Evolutionary conservation across 2,888 invertebrate genomes (phyloP).

Genomic region (Doris montereyensis): DNA sequence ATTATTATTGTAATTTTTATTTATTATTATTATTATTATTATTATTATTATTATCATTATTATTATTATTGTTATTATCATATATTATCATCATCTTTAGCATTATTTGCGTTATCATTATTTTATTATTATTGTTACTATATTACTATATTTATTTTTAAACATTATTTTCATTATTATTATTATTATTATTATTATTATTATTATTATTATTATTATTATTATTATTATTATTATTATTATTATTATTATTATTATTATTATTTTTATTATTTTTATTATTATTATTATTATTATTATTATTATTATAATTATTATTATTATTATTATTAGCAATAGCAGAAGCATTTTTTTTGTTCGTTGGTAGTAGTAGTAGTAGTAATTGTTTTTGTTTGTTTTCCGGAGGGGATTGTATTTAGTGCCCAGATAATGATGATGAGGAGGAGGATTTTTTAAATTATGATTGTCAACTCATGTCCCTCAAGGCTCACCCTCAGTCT

Average conservation of each 20-base stretch:
- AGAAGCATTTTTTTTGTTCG: too few relatives aligned
- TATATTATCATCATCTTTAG: background rate
- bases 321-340: background rate
- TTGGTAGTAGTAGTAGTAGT: too few relatives aligned
- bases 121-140: background rate
- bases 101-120: background rate
- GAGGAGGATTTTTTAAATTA: too few relatives aligned
- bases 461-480: too few relatives aligned
- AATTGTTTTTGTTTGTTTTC: too few relatives aligned
- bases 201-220: background rate
- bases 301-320: background rate
- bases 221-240: background rate
- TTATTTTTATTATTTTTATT: background rate
- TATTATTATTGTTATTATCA: background rate
- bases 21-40: background rate
- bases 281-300: background rate
- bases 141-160: background rate
- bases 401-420: too few relatives aligned
- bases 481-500: too few relatives aligned
- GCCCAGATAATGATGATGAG: too few relatives aligned
- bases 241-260: background rate
- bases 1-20: background rate
- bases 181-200: background rate
- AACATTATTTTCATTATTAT: background rate
- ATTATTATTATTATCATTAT: background rate